Conservation (phyloP, 2,797 vertebrate genomes). For the Danio albolineatus region DNA sequence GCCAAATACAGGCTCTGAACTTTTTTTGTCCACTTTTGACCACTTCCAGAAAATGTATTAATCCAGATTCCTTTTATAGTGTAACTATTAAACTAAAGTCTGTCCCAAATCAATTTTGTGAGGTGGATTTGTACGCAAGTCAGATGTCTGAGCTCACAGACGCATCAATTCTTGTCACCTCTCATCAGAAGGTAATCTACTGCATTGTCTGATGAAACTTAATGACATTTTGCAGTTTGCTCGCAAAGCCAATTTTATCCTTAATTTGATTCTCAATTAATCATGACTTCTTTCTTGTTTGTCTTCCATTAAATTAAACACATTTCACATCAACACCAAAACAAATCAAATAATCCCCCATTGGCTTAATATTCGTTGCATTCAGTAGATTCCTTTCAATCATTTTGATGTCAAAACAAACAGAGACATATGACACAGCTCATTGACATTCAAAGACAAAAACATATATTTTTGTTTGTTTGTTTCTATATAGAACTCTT, state of each 20-base stretch:
- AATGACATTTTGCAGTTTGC: background rate
- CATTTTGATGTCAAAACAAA: slow-evolving; percentile 12
- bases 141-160: too few relatives aligned
- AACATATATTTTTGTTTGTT: too few relatives aligned
- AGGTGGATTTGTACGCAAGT: too few relatives aligned
- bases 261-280: background rate
- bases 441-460: background rate
- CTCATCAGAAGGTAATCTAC: background rate
- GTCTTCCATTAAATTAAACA: background rate
- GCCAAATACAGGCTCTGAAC: too few relatives aligned
- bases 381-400: background rate
- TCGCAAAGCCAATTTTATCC: background rate
- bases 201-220: background rate
- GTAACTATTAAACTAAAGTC: too few relatives aligned
- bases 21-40: too few relatives aligned
- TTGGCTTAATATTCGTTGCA: background rate
- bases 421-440: background rate
- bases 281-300: background rate
- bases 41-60: too few relatives aligned
- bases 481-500: too few relatives aligned
- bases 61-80: too few relatives aligned
- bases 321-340: background rate
- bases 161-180: too few relatives aligned
- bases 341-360: background rate
- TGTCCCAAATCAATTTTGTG: too few relatives aligned